Evolutionary conservation across 1,140 invertebrate species (phyloP), one percentile per base, ranked within the genome.

Genomic region (Drosophila murphyi): DNA sequence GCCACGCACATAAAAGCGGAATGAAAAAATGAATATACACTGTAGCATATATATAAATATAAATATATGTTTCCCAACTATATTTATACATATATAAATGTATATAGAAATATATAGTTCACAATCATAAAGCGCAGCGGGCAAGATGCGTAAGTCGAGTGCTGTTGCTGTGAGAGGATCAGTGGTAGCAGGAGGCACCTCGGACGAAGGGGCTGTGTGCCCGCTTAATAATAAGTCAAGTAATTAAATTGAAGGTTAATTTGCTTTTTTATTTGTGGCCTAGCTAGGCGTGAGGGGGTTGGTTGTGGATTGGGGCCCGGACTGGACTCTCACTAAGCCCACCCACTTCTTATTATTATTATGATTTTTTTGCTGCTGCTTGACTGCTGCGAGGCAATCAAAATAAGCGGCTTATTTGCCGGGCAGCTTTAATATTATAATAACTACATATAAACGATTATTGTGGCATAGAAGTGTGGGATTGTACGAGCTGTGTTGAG

Each of bases 161-260:
- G 10, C 50, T 48, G 45, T 29, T 29, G 45, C 8, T 20, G n/a
- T 3, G 6, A 47, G 12, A 10, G 59, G 20, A 20, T 20, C 20
- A 20, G 20, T 1, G 20, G 20, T 20, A 20, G 20, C 20, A 20
- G 20, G 0, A 2, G 20, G 20, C 20, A 20, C 20, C 20, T 20
- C 39, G 5, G 37, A 10, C 10, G n/a, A 28, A 20, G n/a, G 43
- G 52, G 12, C 3, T n/a, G 3, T n/a, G 39, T 31, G 35, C 31
- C n/a, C 8, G 31, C 48, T 32, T 7, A 20, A 34, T 61, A 62
- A 50, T 60, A 72, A 83, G 80, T 79, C 80, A 75, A 65, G 75
- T 82, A 79, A 83, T 83, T 83, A 83, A 79, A 83, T 79, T 79
- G 62, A 79, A 79, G 80, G 80, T 69, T 69, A 83, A 83, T 83